Base-by-base conservation (phyloP, 2,113 vertebrate species). In the Mormoops blainvillei region DNA sequence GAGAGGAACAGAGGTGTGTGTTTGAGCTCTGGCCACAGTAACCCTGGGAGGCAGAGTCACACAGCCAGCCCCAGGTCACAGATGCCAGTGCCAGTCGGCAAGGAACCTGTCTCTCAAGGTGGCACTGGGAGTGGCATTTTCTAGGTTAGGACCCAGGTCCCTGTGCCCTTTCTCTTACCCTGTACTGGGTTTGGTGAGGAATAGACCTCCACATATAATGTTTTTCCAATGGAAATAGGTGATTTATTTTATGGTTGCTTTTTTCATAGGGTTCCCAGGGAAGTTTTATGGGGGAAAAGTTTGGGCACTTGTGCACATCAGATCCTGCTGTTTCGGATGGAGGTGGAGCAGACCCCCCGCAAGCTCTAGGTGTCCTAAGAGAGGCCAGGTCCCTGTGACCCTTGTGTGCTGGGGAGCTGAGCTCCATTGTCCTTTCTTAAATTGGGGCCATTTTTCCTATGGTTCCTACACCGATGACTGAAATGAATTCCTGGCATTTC, bases 401-500 rank as follows among this genome's bases (percentile, higher is more conserved):
- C 36, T 63, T 4, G 11, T 33, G 58, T 67, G 45, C 7, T 28
- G 61, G 41, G 48, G 26, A 31, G 18, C 54, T 50, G n/a, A 63
- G 43, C 41, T 36, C 73, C 50, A 24, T 14, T 10, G 56, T 56
- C 78, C 78, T 87, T 73, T 74, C 70, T 67, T 97, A 74, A 91
- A 38, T 65, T 24, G 26, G 65, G 93, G 26, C 52, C 87, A 82
- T 41, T 65, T 89, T 95, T 80, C 38, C 97, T 77, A 54, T 91
- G 77, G 81, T 91, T 94, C 89, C 91, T 88, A 76, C 45, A 61
- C 87, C 45, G 56, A 95, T 89, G 89, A 93, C 89, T 83, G 92
- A 94, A 96, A 87, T 50, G 58, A 97, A 96, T 95, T 89, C 91
- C 93, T 89, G 86, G 86, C 65, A 93, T 93, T 95, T 97, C 63